These are phyloP conservation scores for Drosophila anceps DNA, from an alignment of 2,888 invertebrate genomes.

Conservation along the genomic window DNA sequence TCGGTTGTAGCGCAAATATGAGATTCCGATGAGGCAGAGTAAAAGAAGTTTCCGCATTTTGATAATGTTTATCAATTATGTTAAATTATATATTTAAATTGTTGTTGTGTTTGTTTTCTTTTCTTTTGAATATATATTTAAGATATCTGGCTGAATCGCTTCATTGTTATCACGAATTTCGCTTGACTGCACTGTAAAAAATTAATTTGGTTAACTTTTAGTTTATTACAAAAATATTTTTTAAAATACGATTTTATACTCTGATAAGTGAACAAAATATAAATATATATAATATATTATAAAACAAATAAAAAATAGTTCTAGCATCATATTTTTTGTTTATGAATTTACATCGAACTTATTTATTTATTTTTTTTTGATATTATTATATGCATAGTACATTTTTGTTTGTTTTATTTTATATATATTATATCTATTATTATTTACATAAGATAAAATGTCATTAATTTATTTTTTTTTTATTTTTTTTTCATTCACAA, in stretches of 20 bases:
- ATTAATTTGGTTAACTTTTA: neutral
- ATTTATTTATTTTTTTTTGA: too few species aligned
- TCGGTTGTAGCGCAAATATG: slow-evolving; percentile 12
- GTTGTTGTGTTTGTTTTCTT: slow-evolving; percentile 1
- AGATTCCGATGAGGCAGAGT: slow-evolving; percentile 43
- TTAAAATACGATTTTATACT: neutral
- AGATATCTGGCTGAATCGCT: slow-evolving; percentile 9
- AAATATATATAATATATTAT: neutral
- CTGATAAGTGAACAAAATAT: neutral
- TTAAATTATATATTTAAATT: slow-evolving; percentile 3
- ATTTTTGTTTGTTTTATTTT: too few species aligned
- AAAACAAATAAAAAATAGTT: neutral
- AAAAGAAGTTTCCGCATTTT: slow-evolving; percentile 44
- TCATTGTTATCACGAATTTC: slow-evolving; percentile 32
- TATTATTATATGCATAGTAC: too few species aligned
- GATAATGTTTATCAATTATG: slow-evolving; percentile 9
- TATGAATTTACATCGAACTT: too few species aligned
- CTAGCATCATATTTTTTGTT: neutral
- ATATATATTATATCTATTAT: too few species aligned
- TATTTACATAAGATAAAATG: neutral
- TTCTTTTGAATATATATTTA: slow-evolving; percentile 9
- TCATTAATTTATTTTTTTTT: neutral
- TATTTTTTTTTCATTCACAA: neutral
- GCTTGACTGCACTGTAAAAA: slow-evolving; percentile 54
- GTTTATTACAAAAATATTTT: neutral